Conservation (phyloP, 2,113 vertebrate genomes). For the Zosterops pallidus region DNA sequence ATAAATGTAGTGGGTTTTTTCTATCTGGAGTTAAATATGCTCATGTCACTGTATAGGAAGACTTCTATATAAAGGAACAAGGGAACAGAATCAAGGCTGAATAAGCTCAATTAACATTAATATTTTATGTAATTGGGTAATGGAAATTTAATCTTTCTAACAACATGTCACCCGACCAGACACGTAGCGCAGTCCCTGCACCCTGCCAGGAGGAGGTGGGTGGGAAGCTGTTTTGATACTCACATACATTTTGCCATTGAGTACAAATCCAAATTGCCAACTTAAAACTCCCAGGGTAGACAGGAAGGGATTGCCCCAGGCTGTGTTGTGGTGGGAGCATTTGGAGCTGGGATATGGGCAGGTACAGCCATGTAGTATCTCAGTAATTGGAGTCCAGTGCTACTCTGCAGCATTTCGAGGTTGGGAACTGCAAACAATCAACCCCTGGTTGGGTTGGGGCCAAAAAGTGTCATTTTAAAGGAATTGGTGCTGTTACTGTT, state of each 20-base stretch:
- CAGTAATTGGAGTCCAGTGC: not conserved
- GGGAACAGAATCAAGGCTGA: slow-evolving; percentile 32
- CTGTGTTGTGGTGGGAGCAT: accelerated
- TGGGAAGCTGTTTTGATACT: not conserved
- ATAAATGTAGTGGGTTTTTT: accelerated
- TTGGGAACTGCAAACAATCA: slow-evolving; percentile 23
- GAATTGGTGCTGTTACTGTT: not conserved
- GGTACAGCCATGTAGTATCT: not conserved
- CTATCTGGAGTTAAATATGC: not conserved
- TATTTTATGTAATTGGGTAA: slow-evolving; percentile 60
- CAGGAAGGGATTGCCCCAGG: not conserved
- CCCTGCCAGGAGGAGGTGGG: not conserved
- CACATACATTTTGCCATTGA: not conserved
- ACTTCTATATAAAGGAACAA: not conserved
- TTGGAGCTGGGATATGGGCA: not conserved
- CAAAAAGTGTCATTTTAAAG: slow-evolving; percentile 7
- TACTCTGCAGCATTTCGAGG: not conserved
- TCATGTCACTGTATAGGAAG: not conserved
- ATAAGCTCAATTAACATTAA: slow-evolving; percentile 56
- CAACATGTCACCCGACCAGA: slow-evolving; percentile 16
- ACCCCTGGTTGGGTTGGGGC: not conserved
- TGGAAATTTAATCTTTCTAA: slow-evolving; percentile 59
- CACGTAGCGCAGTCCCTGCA: not conserved
- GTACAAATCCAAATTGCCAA: not conserved
- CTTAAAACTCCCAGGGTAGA: not conserved